These are phyloP conservation scores for Scatophagus argus DNA, from an alignment of 2,113 vertebrate species.

Conservation along the genomic window DNA sequence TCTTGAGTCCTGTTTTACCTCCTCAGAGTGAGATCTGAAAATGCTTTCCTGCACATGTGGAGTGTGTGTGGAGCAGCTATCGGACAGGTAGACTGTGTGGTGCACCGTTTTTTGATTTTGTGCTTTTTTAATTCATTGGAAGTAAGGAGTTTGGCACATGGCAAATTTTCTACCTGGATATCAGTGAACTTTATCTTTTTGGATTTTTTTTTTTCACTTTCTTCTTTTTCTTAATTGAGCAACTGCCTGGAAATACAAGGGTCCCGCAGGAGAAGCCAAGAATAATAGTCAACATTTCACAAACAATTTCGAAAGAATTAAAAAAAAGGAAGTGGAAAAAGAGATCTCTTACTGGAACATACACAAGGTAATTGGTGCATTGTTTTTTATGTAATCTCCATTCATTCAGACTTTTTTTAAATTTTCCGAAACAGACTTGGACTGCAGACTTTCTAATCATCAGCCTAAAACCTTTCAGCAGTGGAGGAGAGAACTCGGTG, in stretches of 20 bases:
- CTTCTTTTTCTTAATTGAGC: not conserved
- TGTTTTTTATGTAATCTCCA: not conserved
- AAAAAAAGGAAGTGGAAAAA: conserved; percentile 5
- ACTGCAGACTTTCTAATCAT: conserved; percentile 33
- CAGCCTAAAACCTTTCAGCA: not conserved
- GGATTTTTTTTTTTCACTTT: not conserved
- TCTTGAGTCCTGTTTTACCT: conserved; percentile 47
- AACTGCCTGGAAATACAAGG: conserved; percentile 47
- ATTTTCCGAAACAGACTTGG: conserved; percentile 25
- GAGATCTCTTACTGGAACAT: conserved; percentile 34
- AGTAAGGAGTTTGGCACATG: conserved; percentile 41
- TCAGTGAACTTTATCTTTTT: conserved; percentile 29
- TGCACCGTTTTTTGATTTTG: not conserved
- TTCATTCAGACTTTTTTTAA: conserved; percentile 28
- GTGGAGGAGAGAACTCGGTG: conserved; percentile 1
- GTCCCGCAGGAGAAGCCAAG: conserved; percentile 26
- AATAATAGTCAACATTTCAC: conserved; percentile 23
- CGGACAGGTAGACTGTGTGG: conserved; percentile 45
- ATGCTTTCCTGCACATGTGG: conserved; percentile 54
- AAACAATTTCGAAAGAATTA: conserved; percentile 23
- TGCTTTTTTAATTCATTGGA: conserved; percentile 38
- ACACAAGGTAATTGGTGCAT: not conserved
- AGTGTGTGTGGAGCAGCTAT: conserved; percentile 31
- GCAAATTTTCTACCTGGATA: conserved; percentile 47
- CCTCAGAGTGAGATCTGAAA: conserved; percentile 52